These are phyloP conservation scores for Thamnaconus septentrionalis DNA, from an alignment of 2,113 vertebrate genomes.

Conservation along the genomic window DNA sequence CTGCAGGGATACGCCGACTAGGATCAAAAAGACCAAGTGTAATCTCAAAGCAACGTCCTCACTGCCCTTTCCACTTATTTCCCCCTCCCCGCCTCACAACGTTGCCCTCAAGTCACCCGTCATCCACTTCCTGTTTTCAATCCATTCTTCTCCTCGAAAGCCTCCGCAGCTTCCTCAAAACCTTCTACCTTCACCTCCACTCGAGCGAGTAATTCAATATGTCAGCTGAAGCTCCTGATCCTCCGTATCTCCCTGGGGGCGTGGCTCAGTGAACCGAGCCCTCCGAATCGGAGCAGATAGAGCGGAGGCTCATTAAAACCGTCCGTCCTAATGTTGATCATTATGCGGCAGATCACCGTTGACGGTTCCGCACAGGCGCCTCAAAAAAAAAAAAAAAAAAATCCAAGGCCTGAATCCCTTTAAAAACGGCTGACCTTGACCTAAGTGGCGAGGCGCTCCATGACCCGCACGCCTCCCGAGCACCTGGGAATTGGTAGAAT, in stretches of 20 bases:
- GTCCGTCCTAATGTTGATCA: not conserved
- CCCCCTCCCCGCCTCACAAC: not conserved
- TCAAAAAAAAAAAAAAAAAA: too few species aligned
- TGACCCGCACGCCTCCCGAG: too few species aligned
- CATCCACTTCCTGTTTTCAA: conserved; percentile 1
- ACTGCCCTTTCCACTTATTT: conserved; percentile 2
- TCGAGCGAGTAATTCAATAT: conserved; percentile 43
- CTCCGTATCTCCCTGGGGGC: conserved; percentile 31
- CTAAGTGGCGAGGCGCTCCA: too few species aligned
- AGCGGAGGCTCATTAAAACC: conserved; percentile 3
- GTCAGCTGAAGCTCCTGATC: conserved; percentile 49
- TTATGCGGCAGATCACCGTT: too few species aligned
- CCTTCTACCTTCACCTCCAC: conserved; percentile 20
- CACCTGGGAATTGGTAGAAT: too few species aligned
- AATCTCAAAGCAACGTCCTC: not conserved
- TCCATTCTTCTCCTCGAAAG: conserved; percentile 7
- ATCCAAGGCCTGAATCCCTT: too few species aligned
- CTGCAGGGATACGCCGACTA: too few species aligned
- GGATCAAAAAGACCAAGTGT: conserved; percentile 10
- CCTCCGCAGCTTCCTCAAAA: conserved; percentile 2
- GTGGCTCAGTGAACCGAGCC: conserved; percentile 13
- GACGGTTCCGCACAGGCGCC: too few species aligned
- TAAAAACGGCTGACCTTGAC: too few species aligned
- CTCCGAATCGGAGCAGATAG: conserved; percentile 17
- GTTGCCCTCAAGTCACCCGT: not conserved